phyloP scores from a whole-genome alignment of 2,888 invertebrate genomes.

The Scrobipalpa costella region DNA sequence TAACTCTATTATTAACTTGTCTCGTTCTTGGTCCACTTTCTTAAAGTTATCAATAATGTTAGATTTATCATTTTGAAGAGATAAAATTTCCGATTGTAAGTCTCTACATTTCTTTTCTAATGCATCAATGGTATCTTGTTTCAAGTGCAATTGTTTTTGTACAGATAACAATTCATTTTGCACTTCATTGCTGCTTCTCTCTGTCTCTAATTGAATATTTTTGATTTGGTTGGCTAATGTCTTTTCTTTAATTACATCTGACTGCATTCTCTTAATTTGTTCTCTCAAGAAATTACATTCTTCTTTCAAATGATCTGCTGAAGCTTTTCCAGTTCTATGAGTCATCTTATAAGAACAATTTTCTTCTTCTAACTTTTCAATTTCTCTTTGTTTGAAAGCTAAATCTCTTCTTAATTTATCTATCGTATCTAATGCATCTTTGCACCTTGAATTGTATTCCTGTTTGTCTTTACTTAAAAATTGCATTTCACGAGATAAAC shows the following conservation, averaged over 20 bases:
- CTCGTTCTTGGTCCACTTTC: slow-evolving; percentile 86
- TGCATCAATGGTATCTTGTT: slow-evolving; percentile 79
- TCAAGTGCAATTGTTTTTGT: slow-evolving; percentile 83
- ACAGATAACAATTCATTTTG: slow-evolving; percentile 84
- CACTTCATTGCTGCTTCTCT: slow-evolving; percentile 85
- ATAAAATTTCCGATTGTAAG: slow-evolving; percentile 81
- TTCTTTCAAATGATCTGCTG: slow-evolving; percentile 66
- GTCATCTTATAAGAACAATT: slow-evolving; percentile 73
- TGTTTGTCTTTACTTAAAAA: slow-evolving; percentile 66
- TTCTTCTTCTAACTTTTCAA: slow-evolving; percentile 71
- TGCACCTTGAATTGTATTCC: slow-evolving; percentile 65
- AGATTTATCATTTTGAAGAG: slow-evolving; percentile 83
- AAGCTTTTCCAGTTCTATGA: slow-evolving; percentile 68
- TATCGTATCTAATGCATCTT: slow-evolving; percentile 60
- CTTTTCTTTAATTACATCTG: slow-evolving; percentile 74
- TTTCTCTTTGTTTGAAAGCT: slow-evolving; percentile 64
- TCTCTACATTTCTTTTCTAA: slow-evolving; percentile 82
- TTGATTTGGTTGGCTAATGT: slow-evolving; percentile 80
- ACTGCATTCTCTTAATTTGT: slow-evolving; percentile 71
- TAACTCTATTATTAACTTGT: slow-evolving; percentile 83
- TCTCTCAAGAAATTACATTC: slow-evolving; percentile 72
- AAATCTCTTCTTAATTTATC: slow-evolving; percentile 72
- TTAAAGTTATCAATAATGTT: slow-evolving; percentile 83
- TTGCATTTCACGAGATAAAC: slow-evolving; percentile 57
- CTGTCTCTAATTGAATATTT: slow-evolving; percentile 88